These are phyloP conservation scores for Notothenia coriiceps DNA, from an alignment of 2,113 vertebrate species.

Conservation along the genomic window DNA sequence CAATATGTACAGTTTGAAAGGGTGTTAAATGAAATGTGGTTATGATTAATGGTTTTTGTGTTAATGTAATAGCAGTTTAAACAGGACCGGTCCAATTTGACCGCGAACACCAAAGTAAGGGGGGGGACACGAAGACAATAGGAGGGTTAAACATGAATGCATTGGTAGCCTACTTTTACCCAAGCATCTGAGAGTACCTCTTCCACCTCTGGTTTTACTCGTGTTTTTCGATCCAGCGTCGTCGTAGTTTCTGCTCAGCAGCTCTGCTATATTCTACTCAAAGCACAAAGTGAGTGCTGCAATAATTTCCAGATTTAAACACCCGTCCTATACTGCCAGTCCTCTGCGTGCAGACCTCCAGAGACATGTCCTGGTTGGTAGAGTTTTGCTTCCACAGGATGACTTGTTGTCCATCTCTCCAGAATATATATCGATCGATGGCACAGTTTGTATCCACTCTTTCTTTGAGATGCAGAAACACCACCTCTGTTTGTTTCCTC, in stretches of 20 bases:
- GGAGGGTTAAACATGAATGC: too few species aligned
- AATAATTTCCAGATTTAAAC: constrained; percentile 52
- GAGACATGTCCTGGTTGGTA: constrained; percentile 43
- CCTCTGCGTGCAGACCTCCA: constrained; percentile 38
- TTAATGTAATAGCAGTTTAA: too few species aligned
- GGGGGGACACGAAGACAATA: too few species aligned
- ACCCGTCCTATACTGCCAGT: constrained; percentile 47
- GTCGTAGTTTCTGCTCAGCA: constrained; percentile 45
- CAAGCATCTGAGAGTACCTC: too few species aligned
- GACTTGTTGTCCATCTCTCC: constrained; percentile 35
- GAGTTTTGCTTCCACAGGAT: constrained; percentile 55
- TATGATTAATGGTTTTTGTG: too few species aligned
- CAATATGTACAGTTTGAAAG: too few species aligned
- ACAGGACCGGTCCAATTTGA: too few species aligned
- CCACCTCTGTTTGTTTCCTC: constrained; percentile 47
- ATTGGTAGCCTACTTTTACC: too few species aligned
- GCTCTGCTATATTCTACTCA: constrained; percentile 55
- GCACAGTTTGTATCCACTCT: constrained; percentile 39
- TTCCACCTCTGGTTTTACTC: too few species aligned
- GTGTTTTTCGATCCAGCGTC: constrained; percentile 20
- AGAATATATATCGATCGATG: constrained; percentile 33
- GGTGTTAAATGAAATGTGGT: too few species aligned
- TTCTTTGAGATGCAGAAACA: constrained; percentile 59
- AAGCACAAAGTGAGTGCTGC: constrained; percentile 72
- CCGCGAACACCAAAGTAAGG: too few species aligned